phyloP scores from a whole-genome alignment of 30 jellyfish, hydroid and myxozoan genomes.

The Aurelia coerulea region DNA sequence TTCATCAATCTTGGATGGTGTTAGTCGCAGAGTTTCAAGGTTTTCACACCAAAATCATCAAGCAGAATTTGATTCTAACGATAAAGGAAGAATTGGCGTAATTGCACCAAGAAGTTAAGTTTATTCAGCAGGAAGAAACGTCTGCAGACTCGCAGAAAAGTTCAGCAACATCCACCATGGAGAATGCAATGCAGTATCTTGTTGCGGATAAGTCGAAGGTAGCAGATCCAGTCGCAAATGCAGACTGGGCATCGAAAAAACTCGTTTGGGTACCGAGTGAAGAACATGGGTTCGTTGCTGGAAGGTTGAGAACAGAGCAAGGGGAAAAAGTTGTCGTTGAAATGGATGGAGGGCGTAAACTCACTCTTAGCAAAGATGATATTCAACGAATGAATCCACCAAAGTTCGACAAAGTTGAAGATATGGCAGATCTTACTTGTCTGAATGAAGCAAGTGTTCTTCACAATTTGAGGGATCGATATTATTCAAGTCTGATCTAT shows the following conservation, averaged over 20 bases:
- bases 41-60: too few relatives aligned
- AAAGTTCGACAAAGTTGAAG: conserved; percentile 97
- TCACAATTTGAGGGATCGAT: conserved; percentile 95
- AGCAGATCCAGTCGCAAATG: conserved; percentile 91
- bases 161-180: conserved; percentile 20
- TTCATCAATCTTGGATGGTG: too few relatives aligned
- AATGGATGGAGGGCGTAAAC: conserved; percentile 94
- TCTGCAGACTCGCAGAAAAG: neutral
- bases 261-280: conserved; percentile 97
- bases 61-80: too few relatives aligned
- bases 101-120: neutral
- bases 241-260: conserved; percentile 90
- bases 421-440: conserved; percentile 99
- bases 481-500: conserved; percentile 91
- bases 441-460: conserved; percentile 99
- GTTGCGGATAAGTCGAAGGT: conserved; percentile 78
- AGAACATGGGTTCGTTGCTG: conserved; percentile 96
- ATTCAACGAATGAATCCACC: conserved; percentile 99
- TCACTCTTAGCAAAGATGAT: conserved; percentile 94
- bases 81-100: too few relatives aligned
- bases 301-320: conserved; percentile 94
- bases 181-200: conserved; percentile 78
- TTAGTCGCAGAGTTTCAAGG: too few relatives aligned
- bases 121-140: neutral
- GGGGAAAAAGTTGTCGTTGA: conserved; percentile 96